Conservation (phyloP, 2,113 vertebrate genomes). For the Rattus norvegicus region GRCr8 NC_086021.1:44862001-44862500, state of each 20-base stretch:
- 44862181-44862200: background rate
- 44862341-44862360: background rate
- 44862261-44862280: background rate
- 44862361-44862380: background rate
- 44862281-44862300: background rate
- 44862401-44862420: background rate
- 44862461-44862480: background rate
- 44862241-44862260: background rate
- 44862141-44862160: no score
- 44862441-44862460: background rate
- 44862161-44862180: no score
- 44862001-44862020: no score
- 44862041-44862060: no score
- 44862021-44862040: no score
- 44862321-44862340: background rate
- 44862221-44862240: background rate
- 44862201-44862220: background rate
- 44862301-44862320: background rate
- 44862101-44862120: no score
- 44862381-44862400: background rate
- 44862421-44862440: background rate
- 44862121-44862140: no score
- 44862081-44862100: no score
- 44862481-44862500: background rate
- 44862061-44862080: no score